Conservation (phyloP, 2,888 invertebrate species). For the Macrostomum cliftonense region DNA sequence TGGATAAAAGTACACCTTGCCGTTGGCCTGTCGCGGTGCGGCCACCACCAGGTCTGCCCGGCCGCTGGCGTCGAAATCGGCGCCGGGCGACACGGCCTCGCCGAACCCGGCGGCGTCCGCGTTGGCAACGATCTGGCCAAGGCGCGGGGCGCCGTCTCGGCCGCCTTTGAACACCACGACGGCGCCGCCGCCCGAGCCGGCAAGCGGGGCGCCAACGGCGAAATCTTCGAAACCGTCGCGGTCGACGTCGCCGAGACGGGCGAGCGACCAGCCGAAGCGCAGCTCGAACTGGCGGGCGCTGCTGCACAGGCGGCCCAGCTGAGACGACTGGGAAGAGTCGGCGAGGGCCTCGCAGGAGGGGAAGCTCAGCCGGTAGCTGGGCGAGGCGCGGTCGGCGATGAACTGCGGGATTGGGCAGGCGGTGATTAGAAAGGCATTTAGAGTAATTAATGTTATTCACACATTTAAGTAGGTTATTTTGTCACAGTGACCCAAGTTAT, state of each 20-base stretch:
- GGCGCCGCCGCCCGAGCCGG: not conserved
- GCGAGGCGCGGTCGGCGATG: no score
- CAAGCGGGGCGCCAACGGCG: not conserved
- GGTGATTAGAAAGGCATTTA: no score
- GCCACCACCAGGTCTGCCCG: constrained; percentile 1
- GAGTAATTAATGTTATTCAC: no score
- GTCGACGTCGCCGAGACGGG: constrained; percentile 1
- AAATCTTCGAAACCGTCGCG: not conserved
- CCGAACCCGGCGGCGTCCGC: not conserved
- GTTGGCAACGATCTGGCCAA: not conserved
- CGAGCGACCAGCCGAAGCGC: not conserved
- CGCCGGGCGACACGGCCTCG: not conserved
- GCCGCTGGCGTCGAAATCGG: not conserved
- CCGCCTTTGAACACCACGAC: not conserved
- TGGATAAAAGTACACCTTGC: no score
- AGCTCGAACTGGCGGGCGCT: no score
- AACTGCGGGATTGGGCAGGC: no score
- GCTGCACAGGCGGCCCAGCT: no score
- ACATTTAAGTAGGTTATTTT: no score
- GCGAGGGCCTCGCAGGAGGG: no score
- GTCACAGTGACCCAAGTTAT: no score
- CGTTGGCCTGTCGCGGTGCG: not conserved
- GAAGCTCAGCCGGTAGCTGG: no score
- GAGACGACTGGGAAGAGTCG: no score
- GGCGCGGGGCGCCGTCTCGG: not conserved